Percentiles rank a stretch among this genome's conserved stretches.
Evolutionary conservation across 2,797 vertebrate species (phyloP).

Genomic region (Bryconaethiops microstoma): DNA sequence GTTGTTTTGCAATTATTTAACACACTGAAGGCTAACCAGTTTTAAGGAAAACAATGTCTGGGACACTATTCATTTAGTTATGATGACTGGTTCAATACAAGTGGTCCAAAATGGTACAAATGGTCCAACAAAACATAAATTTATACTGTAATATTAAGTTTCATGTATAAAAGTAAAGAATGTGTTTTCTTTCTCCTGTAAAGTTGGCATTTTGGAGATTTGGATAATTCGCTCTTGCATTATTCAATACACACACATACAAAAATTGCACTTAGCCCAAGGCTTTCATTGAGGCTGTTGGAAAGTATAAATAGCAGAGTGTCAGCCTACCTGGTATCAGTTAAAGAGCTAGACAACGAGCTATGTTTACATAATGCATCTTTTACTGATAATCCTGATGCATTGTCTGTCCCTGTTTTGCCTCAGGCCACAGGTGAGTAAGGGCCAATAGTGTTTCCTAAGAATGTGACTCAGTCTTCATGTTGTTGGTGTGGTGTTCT

Average conservation of each 20-base stretch:
- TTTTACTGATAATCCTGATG: slow-evolving; percentile 21
- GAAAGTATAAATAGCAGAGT: not conserved
- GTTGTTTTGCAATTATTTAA: not conserved
- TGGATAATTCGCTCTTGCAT: no score
- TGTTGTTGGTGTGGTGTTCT: not conserved
- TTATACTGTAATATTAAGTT: no score
- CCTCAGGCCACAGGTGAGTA: not conserved
- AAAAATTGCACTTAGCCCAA: no score
- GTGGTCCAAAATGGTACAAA: no score
- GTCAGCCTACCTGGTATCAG: not conserved
- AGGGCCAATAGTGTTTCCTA: not conserved
- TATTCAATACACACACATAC: no score
- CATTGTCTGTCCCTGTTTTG: not conserved
- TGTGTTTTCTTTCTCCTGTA: no score
- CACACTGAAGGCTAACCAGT: not conserved
- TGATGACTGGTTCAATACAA: no score
- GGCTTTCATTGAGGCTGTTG: no score
- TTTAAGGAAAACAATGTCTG: not conserved
- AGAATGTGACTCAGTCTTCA: slow-evolving; percentile 21
- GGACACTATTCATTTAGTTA: no score
- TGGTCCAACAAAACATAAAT: no score
- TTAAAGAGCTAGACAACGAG: not conserved
- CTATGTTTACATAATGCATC: slow-evolving; percentile 8
- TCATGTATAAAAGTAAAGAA: no score
- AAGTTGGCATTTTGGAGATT: no score